Evolutionary conservation across 2,113 vertebrate species (phyloP).

Genomic region (Myocastor coypus): DNA sequence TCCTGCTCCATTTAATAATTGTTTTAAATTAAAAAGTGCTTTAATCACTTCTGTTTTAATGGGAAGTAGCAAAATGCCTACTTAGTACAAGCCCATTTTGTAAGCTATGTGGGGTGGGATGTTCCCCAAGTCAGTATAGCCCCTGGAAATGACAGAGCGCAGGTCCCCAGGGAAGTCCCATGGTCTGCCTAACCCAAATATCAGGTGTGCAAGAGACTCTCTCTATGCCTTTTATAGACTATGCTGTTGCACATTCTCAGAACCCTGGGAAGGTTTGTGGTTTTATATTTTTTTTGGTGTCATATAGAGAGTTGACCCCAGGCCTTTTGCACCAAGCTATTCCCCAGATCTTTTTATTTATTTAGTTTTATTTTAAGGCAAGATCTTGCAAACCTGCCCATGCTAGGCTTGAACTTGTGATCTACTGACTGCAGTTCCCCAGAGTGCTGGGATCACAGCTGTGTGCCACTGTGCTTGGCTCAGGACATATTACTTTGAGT

Average conservation of each 20-base stretch:
- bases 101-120: not conserved
- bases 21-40: slow-evolving; percentile 70
- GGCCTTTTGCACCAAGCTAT: not conserved
- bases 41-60: slow-evolving; percentile 64
- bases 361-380: not conserved
- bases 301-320: not conserved
- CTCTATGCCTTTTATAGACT: not conserved
- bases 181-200: not conserved
- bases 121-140: not conserved
- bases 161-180: not conserved
- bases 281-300: not conserved
- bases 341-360: not conserved
- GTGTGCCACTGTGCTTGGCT: not conserved
- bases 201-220: too few relatives aligned
- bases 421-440: not conserved
- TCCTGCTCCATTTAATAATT: slow-evolving; percentile 69
- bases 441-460: not conserved
- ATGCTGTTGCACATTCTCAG: not conserved
- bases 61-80: slow-evolving; percentile 35
- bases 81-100: slow-evolving; percentile 30
- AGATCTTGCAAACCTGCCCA: not conserved
- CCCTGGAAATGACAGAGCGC: not conserved
- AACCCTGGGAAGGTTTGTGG: not conserved
- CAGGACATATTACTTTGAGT: not conserved
- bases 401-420: not conserved